Percentiles rank a stretch among this genome's conserved stretches.
phyloP scores from a whole-genome alignment of 2,888 invertebrate genomes.

The Agonopterix alstromeriana region DNA sequence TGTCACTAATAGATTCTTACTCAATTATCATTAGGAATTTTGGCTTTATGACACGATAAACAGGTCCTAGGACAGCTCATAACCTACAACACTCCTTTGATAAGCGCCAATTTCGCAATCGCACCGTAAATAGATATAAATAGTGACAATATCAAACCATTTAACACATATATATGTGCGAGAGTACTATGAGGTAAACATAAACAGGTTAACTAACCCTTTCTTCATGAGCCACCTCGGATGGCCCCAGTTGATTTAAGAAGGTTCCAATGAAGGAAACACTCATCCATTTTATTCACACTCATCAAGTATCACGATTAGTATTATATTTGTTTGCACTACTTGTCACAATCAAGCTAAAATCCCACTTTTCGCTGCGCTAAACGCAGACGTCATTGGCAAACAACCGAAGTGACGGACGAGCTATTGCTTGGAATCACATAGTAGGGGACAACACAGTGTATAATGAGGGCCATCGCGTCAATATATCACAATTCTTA shows the following conservation, averaged over 20 bases:
- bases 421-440: constrained; percentile 71
- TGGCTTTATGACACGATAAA: constrained; percentile 35
- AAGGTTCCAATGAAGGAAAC: constrained; percentile 62
- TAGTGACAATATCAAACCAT: constrained; percentile 25
- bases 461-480: constrained; percentile 58
- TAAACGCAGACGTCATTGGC: constrained; percentile 77
- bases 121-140: constrained; percentile 32
- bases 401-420: constrained; percentile 75
- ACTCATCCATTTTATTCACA: constrained; percentile 72
- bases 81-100: constrained; percentile 41
- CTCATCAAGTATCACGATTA: constrained; percentile 65
- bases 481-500: constrained; percentile 68
- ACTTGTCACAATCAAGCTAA: constrained; percentile 73
- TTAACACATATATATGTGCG: constrained; percentile 24
- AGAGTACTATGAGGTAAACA: constrained; percentile 42
- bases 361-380: constrained; percentile 75
- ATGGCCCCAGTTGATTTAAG: constrained; percentile 65
- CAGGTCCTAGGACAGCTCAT: constrained; percentile 35
- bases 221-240: constrained; percentile 75
- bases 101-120: constrained; percentile 28
- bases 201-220: constrained; percentile 73
- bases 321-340: constrained; percentile 66
- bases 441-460: constrained; percentile 67
- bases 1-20: constrained; percentile 10
- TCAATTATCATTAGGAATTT: constrained; percentile 15